These are phyloP conservation scores for Cephus runcator DNA, from an alignment of 2,888 invertebrate genomes.

Conservation along the genomic window DNA sequence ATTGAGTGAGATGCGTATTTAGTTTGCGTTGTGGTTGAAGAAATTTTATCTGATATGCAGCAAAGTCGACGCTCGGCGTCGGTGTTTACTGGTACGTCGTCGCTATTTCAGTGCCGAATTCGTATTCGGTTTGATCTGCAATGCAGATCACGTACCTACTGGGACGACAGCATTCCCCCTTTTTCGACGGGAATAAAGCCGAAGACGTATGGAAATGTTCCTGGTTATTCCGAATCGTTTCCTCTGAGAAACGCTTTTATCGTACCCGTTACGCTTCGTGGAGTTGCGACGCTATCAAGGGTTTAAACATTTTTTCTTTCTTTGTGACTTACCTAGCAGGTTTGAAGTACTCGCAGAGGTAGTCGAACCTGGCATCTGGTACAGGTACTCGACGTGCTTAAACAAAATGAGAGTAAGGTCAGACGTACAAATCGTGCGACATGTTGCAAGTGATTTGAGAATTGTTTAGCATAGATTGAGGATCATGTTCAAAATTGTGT, in stretches of 20 bases:
- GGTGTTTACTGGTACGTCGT: conserved; percentile 33
- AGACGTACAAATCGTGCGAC: conserved; percentile 7
- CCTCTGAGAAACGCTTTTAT: conserved; percentile 45
- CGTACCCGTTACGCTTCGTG: conserved; percentile 7
- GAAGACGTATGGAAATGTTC: conserved; percentile 60
- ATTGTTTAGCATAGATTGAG: background rate
- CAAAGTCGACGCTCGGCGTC: background rate
- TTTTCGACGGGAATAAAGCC: conserved; percentile 47
- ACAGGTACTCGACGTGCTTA: conserved; percentile 94
- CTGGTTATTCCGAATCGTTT: conserved; percentile 63
- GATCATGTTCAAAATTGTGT: background rate
- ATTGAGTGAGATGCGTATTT: background rate
- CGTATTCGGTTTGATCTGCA: conserved; percentile 52
- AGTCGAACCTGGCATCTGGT: conserved; percentile 94
- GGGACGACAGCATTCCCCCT: background rate
- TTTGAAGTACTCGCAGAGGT: conserved; percentile 92
- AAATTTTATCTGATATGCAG: background rate
- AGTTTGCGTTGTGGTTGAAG: background rate
- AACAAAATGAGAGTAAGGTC: conserved; percentile 49
- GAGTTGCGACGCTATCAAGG: background rate
- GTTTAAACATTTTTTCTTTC: background rate
- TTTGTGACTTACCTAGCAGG: conserved; percentile 81
- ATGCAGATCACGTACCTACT: conserved; percentile 59
- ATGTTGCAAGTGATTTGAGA: background rate
- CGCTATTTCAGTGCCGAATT: conserved; percentile 39